These are phyloP conservation scores for Lathronympha strigana DNA, from an alignment of 2,888 invertebrate genomes.

Conservation along the genomic window DNA sequence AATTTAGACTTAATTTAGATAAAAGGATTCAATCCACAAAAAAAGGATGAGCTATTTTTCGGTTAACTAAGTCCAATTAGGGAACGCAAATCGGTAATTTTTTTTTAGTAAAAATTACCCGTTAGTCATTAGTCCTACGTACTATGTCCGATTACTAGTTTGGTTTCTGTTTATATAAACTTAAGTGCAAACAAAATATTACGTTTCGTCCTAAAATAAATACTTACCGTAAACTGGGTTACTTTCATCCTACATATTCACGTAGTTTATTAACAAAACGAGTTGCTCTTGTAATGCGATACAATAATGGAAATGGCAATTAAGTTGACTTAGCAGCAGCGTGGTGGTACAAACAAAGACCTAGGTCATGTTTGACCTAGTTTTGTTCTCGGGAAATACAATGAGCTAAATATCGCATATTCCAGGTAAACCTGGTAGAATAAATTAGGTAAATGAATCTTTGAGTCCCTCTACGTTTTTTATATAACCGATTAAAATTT, in stretches of 20 bases:
- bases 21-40: too few relatives aligned
- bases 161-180: too few relatives aligned
- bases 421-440: background rate
- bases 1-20: too few relatives aligned
- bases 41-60: too few relatives aligned
- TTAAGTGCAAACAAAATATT: too few relatives aligned
- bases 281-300: background rate
- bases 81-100: too few relatives aligned
- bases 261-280: background rate
- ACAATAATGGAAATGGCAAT: background rate
- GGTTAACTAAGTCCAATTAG: too few relatives aligned
- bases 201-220: too few relatives aligned
- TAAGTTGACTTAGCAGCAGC: background rate
- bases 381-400: background rate
- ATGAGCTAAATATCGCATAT: background rate
- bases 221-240: too few relatives aligned
- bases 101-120: too few relatives aligned
- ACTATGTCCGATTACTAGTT: too few relatives aligned
- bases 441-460: background rate
- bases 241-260: background rate
- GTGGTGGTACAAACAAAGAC: conserved; percentile 5
- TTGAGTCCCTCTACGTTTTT: background rate
- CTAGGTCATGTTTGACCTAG: conserved; percentile 13
- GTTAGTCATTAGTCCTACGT: too few relatives aligned
- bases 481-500: background rate